Evolutionary conservation across 2,888 invertebrate genomes (phyloP).

Genomic region (Anthrax anthrax): DNA sequence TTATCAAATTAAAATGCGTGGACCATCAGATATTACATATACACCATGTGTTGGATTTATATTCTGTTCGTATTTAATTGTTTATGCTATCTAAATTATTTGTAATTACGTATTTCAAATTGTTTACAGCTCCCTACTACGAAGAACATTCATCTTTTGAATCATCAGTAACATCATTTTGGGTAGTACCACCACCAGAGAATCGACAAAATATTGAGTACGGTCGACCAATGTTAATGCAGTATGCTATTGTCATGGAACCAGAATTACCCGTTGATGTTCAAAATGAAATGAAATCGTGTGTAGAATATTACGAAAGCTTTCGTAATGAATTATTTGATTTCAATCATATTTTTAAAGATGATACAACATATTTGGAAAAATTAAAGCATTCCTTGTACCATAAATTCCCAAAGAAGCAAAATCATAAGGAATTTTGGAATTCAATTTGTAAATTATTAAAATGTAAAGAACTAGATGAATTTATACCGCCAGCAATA

Average conservation of each 20-base stretch:
- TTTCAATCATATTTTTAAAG: slow-evolving; percentile 38
- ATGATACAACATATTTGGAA: slow-evolving; percentile 62
- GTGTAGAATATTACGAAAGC: slow-evolving; percentile 69
- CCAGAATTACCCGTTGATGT: slow-evolving; percentile 65
- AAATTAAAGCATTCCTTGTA: slow-evolving; percentile 69
- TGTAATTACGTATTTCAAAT: no score
- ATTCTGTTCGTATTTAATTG: slow-evolving; percentile 55
- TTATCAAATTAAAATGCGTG: slow-evolving; percentile 90
- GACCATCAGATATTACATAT: slow-evolving; percentile 79
- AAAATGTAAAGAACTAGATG: slow-evolving; percentile 57
- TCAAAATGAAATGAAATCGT: slow-evolving; percentile 72
- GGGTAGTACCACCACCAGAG: slow-evolving; percentile 94
- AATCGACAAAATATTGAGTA: slow-evolving; percentile 74
- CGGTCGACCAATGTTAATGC: slow-evolving; percentile 81
- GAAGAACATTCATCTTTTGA: slow-evolving; percentile 66
- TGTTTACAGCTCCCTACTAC: slow-evolving; percentile 62
- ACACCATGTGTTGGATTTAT: slow-evolving; percentile 86
- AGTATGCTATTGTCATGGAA: slow-evolving; percentile 72
- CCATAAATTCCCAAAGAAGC: slow-evolving; percentile 69
- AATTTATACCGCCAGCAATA: slow-evolving; percentile 40
- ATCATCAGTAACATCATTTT: slow-evolving; percentile 74
- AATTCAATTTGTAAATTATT: slow-evolving; percentile 61
- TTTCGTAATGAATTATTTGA: slow-evolving; percentile 48
- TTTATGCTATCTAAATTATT: no score
- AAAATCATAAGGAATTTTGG: slow-evolving; percentile 64